Conservation (phyloP, 2,113 vertebrate genomes). For the Phoxinus phoxinus region DNA sequence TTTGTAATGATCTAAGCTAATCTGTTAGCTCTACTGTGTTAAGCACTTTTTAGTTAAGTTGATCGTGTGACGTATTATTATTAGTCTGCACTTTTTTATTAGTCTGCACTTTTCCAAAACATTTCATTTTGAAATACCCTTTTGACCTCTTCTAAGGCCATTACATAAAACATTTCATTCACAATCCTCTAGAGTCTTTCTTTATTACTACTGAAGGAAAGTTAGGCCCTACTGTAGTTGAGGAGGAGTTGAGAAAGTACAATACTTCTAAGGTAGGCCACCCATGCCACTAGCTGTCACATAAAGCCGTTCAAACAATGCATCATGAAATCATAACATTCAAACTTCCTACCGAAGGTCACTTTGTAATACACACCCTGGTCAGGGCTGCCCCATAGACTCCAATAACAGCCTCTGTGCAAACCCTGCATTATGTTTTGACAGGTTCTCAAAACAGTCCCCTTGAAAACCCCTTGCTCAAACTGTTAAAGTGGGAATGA, state of each 20-base stretch:
- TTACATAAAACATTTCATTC: too few species aligned
- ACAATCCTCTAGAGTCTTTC: not conserved
- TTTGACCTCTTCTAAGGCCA: too few species aligned
- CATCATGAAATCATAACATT: not conserved
- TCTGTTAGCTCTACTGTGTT: too few species aligned
- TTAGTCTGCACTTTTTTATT: too few species aligned
- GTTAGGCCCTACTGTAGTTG: not conserved
- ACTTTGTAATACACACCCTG: not conserved
- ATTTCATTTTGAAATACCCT: too few species aligned
- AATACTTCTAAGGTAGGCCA: not conserved
- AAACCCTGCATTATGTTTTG: not conserved
- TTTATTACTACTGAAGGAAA: not conserved
- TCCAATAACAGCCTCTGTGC: not conserved
- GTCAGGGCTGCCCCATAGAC: not conserved
- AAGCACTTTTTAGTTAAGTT: too few species aligned
- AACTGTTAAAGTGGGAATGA: not conserved
- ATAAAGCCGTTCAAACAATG: conserved; percentile 7
- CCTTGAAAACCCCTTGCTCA: not conserved
- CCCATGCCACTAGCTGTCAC: not conserved
- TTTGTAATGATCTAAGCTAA: too few species aligned
- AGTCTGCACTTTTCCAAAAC: too few species aligned
- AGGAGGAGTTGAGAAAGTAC: not conserved
- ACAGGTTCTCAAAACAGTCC: not conserved
- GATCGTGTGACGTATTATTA: too few species aligned
- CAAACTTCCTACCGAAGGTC: not conserved